Conservation (phyloP, 2,888 invertebrate species). For the Zonitis immaculata region DNA sequence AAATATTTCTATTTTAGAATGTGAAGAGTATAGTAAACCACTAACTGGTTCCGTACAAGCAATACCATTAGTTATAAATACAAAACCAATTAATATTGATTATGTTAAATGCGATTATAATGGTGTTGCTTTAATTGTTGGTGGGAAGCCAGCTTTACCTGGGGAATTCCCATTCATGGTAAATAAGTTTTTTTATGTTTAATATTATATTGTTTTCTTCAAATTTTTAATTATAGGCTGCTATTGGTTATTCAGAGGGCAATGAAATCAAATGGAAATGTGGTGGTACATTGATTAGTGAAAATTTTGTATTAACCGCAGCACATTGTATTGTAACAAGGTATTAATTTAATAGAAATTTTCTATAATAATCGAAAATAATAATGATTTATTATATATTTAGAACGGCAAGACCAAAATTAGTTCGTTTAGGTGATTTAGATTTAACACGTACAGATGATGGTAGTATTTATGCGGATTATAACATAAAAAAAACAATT, state of each 20-base stretch:
- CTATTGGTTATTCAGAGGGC: conserved; percentile 42
- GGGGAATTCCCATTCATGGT: conserved; percentile 64
- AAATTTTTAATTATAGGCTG: conserved; percentile 46
- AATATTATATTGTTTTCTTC: not conserved
- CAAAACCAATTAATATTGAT: conserved; percentile 49
- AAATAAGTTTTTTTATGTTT: conserved; percentile 22
- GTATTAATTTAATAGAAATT: conserved; percentile 25
- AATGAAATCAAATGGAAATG: conserved; percentile 46
- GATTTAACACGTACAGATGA: conserved; percentile 52
- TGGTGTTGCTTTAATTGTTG: conserved; percentile 55
- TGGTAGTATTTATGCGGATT: conserved; percentile 51
- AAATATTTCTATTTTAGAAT: conserved; percentile 47
- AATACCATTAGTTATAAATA: conserved; percentile 52
- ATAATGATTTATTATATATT: conserved; percentile 16
- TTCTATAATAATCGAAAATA: conserved; percentile 1
- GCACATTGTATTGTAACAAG: conserved; percentile 52
- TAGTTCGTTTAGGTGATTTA: conserved; percentile 57
- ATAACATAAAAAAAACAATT: conserved; percentile 47
- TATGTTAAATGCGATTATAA: conserved; percentile 52
- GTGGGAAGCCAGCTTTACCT: conserved; percentile 53
- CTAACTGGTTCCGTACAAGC: conserved; percentile 52
- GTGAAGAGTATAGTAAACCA: conserved; percentile 53
- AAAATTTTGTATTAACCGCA: conserved; percentile 55
- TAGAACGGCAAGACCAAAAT: conserved; percentile 46
- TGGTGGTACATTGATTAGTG: conserved; percentile 55